phyloP scores from a whole-genome alignment of 2,888 invertebrate species.

The Amorpha juglandis region DNA sequence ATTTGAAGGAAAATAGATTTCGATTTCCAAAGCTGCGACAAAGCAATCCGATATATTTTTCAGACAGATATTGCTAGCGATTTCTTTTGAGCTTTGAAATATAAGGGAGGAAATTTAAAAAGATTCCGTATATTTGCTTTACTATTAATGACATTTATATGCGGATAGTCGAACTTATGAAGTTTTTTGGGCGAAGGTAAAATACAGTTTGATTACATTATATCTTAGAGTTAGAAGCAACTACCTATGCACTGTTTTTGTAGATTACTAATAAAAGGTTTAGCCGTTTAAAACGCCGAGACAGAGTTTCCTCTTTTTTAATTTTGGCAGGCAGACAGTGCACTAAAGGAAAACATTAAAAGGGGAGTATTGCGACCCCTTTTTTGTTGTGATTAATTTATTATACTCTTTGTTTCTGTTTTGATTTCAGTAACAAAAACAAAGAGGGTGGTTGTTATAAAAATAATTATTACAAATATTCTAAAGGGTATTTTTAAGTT shows the following conservation, averaged over 20 bases:
- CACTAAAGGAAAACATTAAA: conserved; percentile 78
- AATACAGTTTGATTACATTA: not conserved
- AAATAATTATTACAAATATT: conserved; percentile 3
- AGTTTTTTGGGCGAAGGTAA: not conserved
- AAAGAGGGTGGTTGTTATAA: conserved; percentile 39
- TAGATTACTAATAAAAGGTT: conserved; percentile 53
- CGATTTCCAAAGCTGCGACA: conserved; percentile 84
- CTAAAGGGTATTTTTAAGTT: not conserved
- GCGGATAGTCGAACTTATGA: not conserved
- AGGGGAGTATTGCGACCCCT: conserved; percentile 75
- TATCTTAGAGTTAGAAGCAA: too few relatives aligned
- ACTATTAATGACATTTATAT: conserved; percentile 32
- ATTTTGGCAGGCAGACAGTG: conserved; percentile 80
- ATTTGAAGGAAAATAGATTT: conserved; percentile 85
- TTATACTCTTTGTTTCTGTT: conserved; percentile 81
- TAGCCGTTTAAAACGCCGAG: conserved; percentile 65
- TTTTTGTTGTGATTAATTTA: conserved; percentile 80
- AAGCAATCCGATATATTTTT: conserved; percentile 85
- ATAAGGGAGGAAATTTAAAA: conserved; percentile 79
- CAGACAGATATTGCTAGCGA: conserved; percentile 85
- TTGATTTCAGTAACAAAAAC: conserved; percentile 67
- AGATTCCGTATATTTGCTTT: conserved; percentile 71
- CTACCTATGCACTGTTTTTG: too few relatives aligned
- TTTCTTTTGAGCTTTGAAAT: conserved; percentile 85
- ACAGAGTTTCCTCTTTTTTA: conserved; percentile 77